A percentile compares a stretch with the other conserved stretches of the same genome.
Evolutionary conservation across 2,888 invertebrate species (phyloP).

Genomic region (Meloe dianella): DNA sequence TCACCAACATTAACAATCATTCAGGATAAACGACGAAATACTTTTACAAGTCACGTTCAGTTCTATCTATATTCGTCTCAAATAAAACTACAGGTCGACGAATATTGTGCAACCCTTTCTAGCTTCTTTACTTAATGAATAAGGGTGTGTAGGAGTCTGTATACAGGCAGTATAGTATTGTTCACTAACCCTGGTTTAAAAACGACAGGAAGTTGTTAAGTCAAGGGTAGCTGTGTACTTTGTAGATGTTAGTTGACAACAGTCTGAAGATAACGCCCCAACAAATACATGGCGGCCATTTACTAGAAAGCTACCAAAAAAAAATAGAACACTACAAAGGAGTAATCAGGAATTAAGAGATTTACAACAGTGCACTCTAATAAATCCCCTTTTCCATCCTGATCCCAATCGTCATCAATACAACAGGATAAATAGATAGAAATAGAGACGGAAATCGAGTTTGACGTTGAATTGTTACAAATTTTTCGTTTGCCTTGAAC

Average conservation of each 20-base stretch:
- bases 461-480: too few relatives aligned
- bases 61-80: neutral
- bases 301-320: neutral
- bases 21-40: too few relatives aligned
- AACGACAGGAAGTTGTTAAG: conserved; percentile 12
- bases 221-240: conserved; percentile 6
- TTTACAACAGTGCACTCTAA: neutral
- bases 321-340: neutral
- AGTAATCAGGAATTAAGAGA: neutral
- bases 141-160: neutral
- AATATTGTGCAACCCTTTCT: neutral
- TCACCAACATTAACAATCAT: too few relatives aligned
- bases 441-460: too few relatives aligned
- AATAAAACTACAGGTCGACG: neutral
- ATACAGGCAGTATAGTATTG: neutral
- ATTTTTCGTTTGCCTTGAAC: too few relatives aligned
- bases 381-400: too few relatives aligned
- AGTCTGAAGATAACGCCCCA: neutral
- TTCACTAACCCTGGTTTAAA: neutral
- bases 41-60: neutral
- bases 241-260: conserved; percentile 8
- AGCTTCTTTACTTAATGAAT: conserved; percentile 3
- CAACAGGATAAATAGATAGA: too few relatives aligned
- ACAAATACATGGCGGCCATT: neutral
- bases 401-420: too few relatives aligned